Conservation (phyloP, 35 echinoderm and acorn worm genomes). For the Lytechinus pictus region DNA sequence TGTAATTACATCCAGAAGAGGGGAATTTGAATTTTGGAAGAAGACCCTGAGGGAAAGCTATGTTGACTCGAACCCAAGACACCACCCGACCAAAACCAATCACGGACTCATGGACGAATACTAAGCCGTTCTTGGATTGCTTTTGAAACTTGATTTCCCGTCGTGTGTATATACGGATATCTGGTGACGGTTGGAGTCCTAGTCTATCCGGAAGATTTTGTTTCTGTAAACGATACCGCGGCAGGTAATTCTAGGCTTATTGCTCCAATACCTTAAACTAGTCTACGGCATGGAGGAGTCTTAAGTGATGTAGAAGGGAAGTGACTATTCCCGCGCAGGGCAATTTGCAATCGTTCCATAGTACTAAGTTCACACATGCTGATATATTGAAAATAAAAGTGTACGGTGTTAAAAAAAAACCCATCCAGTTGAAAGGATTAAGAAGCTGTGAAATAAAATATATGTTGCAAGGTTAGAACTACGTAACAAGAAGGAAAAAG, state of each 20-base stretch:
- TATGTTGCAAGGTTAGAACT: too few species aligned
- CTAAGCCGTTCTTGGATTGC: not conserved
- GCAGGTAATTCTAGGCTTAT: conserved; percentile 11
- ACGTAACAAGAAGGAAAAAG: too few species aligned
- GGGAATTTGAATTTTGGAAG: not conserved
- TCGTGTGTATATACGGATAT: not conserved
- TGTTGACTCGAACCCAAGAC: not conserved
- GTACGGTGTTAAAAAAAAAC: too few species aligned
- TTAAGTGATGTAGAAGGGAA: not conserved
- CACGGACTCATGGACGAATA: not conserved
- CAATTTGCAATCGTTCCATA: not conserved
- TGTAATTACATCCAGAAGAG: not conserved
- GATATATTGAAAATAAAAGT: too few species aligned
- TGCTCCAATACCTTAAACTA: not conserved
- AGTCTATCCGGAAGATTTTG: not conserved
- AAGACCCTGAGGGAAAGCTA: not conserved
- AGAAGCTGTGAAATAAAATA: too few species aligned
- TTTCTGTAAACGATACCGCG: not conserved
- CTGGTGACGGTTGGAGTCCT: not conserved
- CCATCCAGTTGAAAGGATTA: too few species aligned
- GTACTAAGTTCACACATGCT: too few species aligned
- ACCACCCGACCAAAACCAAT: not conserved
- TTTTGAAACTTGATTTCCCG: conserved; percentile 18
- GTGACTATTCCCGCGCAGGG: not conserved
- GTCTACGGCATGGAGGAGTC: not conserved